Evolutionary conservation across 2,113 vertebrate species (phyloP), one percentile per base, ranked within the genome.

Genomic region (Castor canadensis): DNA sequence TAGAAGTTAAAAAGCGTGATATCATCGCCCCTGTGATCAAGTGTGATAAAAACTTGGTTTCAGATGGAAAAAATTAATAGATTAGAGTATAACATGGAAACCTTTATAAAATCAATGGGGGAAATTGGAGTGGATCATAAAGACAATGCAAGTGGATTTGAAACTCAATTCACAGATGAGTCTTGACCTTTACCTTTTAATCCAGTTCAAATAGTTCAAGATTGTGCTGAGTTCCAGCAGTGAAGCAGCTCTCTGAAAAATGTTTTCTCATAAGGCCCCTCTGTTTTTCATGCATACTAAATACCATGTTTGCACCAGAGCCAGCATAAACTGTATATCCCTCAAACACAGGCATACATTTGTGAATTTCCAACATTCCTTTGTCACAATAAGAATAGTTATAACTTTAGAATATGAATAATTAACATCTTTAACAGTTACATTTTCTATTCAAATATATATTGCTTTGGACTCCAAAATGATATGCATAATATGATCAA

Each of bases 381-480:
- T 88, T 92, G 77, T 90, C 92, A 94, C 38, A 67, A 67, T 91
- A 95, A 96, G 76, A 94, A 94, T 49, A 81, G 49, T 60, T 95
- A 83, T 95, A 94, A 85, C 77, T 90, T 89, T 75, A 77, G 13
- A 45, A 89, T 76, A 81, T 95, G 88, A 97, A 96, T 96, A 97
- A 97, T 96, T 96, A 97, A 93, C 81, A 88, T 96, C 80, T 95
- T 93, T 91, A 94, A 90, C 38, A 85, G 54, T 94, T 89, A 69
- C 52, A 72, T 94, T 96, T 95, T 93, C 75, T 76, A 89, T 96
- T 93, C 72, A 88, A 83, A 88, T 93, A 94, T 91, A 75, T 93
- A 93, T 45, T 92, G 58, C 67, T 60, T 88, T 96, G 58, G 66
- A 91, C 85, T 94, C 47, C 56, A 94, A 94, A 92, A 93, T 88